A percentile compares a stretch with the other conserved stretches of the same genome.
Conservation (phyloP, 2,113 vertebrate genomes). For the Oryzias javanicus region DNA sequence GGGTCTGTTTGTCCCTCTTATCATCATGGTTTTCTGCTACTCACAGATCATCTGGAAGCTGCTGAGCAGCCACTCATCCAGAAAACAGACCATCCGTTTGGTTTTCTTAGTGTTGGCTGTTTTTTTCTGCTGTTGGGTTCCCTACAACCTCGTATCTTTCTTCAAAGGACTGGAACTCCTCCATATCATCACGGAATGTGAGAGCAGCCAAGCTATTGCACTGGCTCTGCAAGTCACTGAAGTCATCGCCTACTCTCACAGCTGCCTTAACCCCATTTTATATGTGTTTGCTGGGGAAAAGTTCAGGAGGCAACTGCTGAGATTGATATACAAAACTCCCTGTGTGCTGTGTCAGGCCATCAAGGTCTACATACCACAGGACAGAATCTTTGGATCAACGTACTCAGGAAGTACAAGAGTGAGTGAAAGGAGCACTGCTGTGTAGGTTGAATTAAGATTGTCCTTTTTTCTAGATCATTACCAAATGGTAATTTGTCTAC, state of each 20-base stretch:
- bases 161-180: slow-evolving; percentile 55
- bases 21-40: slow-evolving; percentile 72
- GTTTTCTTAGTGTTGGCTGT: slow-evolving; percentile 63
- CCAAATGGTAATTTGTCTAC: too few species aligned
- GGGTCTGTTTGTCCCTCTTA: slow-evolving; percentile 63
- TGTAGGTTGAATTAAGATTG: too few species aligned
- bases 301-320: slow-evolving; percentile 68
- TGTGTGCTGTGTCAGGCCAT: slow-evolving; percentile 57
- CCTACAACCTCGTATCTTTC: slow-evolving; percentile 69
- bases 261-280: slow-evolving; percentile 75
- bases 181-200: neutral
- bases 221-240: slow-evolving; percentile 61
- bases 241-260: slow-evolving; percentile 71
- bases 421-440: too few species aligned
- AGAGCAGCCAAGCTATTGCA: slow-evolving; percentile 53
- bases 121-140: slow-evolving; percentile 76
- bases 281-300: slow-evolving; percentile 77
- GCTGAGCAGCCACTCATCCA: slow-evolving; percentile 38
- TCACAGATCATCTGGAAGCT: slow-evolving; percentile 66
- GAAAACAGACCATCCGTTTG: slow-evolving; percentile 65
- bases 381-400: slow-evolving; percentile 18
- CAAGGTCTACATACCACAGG: slow-evolving; percentile 52
- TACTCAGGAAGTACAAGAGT: too few species aligned
- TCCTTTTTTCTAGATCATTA: too few species aligned
- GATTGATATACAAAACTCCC: slow-evolving; percentile 54